Evolutionary conservation across 2,113 vertebrate species (phyloP).

Genomic region (Neotragus moschatus): DNA sequence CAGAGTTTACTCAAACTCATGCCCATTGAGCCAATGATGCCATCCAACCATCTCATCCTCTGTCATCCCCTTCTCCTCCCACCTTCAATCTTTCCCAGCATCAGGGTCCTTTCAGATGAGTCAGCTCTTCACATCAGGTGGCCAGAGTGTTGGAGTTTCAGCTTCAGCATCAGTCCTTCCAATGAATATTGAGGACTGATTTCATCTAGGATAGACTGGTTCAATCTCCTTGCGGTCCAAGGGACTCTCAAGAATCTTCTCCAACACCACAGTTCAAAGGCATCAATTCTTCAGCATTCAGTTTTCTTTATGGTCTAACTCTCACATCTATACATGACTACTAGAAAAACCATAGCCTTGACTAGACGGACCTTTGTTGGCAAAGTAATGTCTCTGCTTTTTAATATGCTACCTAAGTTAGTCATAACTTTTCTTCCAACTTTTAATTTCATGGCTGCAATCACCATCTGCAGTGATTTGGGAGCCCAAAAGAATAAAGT

Average conservation of each 20-base stretch:
- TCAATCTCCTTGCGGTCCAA: background rate
- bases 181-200: background rate
- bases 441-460: no score
- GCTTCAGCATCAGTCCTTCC: background rate
- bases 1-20: accelerated
- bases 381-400: background rate
- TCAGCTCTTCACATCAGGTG: background rate
- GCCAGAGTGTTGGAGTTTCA: background rate
- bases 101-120: background rate
- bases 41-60: background rate
- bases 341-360: background rate
- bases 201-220: background rate
- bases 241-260: background rate
- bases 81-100: background rate
- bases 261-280: background rate
- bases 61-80: background rate
- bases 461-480: no score
- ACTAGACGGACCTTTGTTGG: background rate
- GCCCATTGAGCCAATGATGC: background rate
- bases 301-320: background rate
- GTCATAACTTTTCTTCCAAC: background rate
- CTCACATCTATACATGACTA: background rate
- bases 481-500: accelerated
- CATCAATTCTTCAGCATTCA: accelerated
- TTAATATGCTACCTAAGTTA: background rate